phyloP scores from a whole-genome alignment of 2,113 vertebrate genomes.

The Murina feae region DNA sequence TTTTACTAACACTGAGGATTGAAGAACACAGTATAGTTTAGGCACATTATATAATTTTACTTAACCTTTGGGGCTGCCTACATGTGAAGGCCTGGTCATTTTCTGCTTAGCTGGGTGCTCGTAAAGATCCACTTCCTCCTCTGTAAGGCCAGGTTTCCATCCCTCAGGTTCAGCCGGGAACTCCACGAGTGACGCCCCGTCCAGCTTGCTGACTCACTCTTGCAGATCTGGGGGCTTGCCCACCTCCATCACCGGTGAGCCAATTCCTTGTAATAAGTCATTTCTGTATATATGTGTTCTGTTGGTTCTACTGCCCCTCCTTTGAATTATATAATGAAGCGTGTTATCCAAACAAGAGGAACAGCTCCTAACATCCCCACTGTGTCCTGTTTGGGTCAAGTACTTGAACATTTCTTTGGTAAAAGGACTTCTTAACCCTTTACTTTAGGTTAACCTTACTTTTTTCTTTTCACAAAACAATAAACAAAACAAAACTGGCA shows the following conservation, averaged over 20 bases:
- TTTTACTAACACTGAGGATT: background rate
- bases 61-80: background rate
- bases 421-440: background rate
- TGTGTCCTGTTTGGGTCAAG: background rate
- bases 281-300: background rate
- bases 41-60: background rate
- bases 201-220: background rate
- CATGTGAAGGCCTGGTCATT: background rate
- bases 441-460: background rate
- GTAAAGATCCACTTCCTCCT: background rate
- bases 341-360: background rate
- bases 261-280: background rate
- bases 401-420: background rate
- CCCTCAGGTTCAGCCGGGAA: background rate
- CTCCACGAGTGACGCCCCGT: background rate
- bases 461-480: background rate
- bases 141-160: background rate
- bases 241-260: background rate
- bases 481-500: background rate
- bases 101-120: background rate
- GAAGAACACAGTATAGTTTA: background rate
- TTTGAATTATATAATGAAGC: background rate
- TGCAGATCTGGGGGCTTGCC: background rate
- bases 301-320: background rate
- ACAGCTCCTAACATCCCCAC: background rate